Conservation (phyloP, 2,888 invertebrate genomes). For the Hermaeophaga mercurialis region DNA sequence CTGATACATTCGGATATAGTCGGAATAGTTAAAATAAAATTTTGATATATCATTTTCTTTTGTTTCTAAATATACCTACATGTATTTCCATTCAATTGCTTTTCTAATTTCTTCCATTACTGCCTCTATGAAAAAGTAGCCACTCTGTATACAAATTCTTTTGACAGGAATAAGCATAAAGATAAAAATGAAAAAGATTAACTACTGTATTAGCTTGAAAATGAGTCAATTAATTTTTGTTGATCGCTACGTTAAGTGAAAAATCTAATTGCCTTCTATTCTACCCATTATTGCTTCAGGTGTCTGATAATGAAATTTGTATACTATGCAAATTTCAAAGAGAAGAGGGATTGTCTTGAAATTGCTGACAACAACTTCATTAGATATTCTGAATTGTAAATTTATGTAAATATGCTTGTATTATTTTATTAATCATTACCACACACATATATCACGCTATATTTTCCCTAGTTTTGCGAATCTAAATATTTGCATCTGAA, state of each 20-base stretch:
- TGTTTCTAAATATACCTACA: no score
- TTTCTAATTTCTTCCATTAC: no score
- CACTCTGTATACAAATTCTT: no score
- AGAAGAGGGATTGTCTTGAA: constrained; percentile 23
- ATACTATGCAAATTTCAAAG: constrained; percentile 24
- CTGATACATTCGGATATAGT: no score
- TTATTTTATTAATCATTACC: constrained; percentile 28
- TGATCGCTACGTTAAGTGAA: neutral
- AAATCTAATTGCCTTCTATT: neutral
- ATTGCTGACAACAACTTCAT: constrained; percentile 20
- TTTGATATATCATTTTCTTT: no score
- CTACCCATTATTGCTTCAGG: constrained; percentile 16
- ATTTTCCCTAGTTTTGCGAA: constrained; percentile 26
- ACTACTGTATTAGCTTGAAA: no score
- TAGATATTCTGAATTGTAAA: constrained; percentile 28
- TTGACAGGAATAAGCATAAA: no score
- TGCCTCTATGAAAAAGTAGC: no score
- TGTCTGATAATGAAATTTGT: constrained; percentile 26
- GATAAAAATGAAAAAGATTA: no score
- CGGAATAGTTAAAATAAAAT: no score
- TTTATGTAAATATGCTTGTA: constrained; percentile 28
- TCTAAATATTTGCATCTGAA: constrained; percentile 27
- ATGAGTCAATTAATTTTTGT: neutral
- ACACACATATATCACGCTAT: constrained; percentile 26
- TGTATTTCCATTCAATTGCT: no score